phyloP scores from a whole-genome alignment of 92 coral and sea anemone species.

The Actinernus sp. region DNA sequence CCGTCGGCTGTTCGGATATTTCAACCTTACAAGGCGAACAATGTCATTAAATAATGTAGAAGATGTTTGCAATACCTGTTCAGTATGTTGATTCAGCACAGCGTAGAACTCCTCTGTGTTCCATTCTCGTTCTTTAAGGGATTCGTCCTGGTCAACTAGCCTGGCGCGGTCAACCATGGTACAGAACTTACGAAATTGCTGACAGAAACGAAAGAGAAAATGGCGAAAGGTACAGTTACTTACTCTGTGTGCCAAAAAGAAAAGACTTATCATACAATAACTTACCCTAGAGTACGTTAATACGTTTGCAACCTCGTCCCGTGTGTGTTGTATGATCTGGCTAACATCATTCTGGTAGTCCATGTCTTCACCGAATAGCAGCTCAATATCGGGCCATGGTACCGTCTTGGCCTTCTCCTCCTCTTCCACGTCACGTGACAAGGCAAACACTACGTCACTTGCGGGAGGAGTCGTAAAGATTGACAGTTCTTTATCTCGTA shows the following conservation, averaged over 20 bases:
- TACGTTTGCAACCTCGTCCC: constrained; percentile 80
- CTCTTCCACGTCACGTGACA: constrained; percentile 79
- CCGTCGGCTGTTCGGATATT: too few species aligned
- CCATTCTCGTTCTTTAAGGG: constrained; percentile 85
- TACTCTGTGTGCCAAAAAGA: too few species aligned
- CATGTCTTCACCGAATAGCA: constrained; percentile 87
- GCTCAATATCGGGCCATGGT: constrained; percentile 87
- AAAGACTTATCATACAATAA: too few species aligned
- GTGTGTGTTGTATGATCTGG: constrained; percentile 58
- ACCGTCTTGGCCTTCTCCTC: constrained; percentile 71
- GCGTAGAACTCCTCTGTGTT: constrained; percentile 84
- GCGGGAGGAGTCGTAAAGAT: constrained; percentile 83
- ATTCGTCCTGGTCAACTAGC: constrained; percentile 79
- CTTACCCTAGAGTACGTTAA: constrained; percentile 75
- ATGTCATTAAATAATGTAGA: too few species aligned
- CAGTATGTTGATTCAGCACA: constrained; percentile 82
- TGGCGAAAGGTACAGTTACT: too few species aligned
- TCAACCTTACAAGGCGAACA: too few species aligned
- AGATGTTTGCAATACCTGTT: too few species aligned
- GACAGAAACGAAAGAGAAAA: too few species aligned
- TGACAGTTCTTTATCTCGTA: constrained; percentile 77
- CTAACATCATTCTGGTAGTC: constrained; percentile 81
- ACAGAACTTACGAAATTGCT: constrained; percentile 82
- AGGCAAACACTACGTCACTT: constrained; percentile 86
- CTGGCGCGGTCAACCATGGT: constrained; percentile 87